Evolutionary conservation across 2,113 vertebrate genomes (phyloP).

Genomic region (Sorex araneus): DNA sequence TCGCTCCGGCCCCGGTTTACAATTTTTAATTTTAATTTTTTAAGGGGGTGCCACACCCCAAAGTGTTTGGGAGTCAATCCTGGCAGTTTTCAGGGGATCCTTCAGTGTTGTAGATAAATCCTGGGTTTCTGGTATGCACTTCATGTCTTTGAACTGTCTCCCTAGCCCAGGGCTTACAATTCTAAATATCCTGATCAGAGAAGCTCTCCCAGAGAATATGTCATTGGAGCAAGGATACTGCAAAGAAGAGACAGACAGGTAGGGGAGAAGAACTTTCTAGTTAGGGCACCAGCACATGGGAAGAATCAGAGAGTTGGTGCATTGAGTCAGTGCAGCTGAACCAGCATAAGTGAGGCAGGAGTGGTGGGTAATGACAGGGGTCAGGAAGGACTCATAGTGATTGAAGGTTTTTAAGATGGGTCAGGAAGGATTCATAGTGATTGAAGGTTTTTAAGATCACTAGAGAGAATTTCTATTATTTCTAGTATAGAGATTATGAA

Average conservation of each 20-base stretch:
- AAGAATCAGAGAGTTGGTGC: background rate
- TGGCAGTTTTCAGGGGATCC: too few species aligned
- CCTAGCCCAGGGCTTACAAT: too few species aligned
- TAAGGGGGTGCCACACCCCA: too few species aligned
- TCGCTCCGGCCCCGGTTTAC: too few species aligned
- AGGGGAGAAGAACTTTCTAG: background rate
- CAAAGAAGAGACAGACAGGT: background rate
- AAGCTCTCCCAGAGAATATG: background rate
- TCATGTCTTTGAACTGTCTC: too few species aligned
- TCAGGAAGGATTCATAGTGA: too few species aligned
- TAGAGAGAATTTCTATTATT: background rate
- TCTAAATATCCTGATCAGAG: background rate
- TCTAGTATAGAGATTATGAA: background rate
- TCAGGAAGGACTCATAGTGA: fast-evolving
- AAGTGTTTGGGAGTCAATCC: too few species aligned
- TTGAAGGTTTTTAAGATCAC: background rate
- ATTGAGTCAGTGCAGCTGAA: background rate
- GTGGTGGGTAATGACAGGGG: background rate
- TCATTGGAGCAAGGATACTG: background rate
- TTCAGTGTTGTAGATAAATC: too few species aligned
- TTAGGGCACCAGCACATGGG: background rate
- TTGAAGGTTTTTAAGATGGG: background rate
- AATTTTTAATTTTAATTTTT: too few species aligned
- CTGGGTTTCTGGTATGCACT: too few species aligned
- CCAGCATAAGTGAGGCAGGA: background rate